Conservation (phyloP, 2,113 vertebrate species). For the Mobula birostris region DNA sequence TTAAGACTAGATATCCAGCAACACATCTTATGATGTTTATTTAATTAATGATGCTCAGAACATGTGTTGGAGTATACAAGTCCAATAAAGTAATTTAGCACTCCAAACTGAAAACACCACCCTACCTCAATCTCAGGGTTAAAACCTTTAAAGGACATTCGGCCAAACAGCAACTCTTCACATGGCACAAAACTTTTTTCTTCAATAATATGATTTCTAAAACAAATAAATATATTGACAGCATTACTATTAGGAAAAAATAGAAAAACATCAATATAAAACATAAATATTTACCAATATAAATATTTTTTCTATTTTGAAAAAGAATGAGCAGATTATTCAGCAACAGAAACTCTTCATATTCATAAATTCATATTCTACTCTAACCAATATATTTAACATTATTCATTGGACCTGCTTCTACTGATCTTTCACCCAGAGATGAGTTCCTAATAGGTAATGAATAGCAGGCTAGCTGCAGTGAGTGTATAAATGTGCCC, state of each 20-base stretch:
- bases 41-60: not conserved
- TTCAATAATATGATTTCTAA: slow-evolving; percentile 79
- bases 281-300: no score
- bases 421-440: no score
- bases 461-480: no score
- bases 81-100: not conserved
- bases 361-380: not conserved
- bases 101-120: not conserved
- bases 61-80: not conserved
- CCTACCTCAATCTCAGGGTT: slow-evolving; percentile 90
- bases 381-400: not conserved
- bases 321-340: not conserved
- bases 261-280: not conserved
- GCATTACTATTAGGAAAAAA: slow-evolving; percentile 11
- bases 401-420: not conserved
- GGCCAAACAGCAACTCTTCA: slow-evolving; percentile 80
- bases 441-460: no score
- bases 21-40: no score
- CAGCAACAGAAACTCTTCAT: not conserved
- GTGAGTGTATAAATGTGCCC: no score
- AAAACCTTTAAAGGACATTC: slow-evolving; percentile 90
- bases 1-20: not conserved
- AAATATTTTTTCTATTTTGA: no score
- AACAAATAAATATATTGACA: slow-evolving; percentile 39
- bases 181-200: slow-evolving; percentile 80